A percentile compares a stretch with the other conserved stretches of the same genome.
Conservation (phyloP, 1,140 invertebrate species). For the Ostrea denselamellosa region DNA sequence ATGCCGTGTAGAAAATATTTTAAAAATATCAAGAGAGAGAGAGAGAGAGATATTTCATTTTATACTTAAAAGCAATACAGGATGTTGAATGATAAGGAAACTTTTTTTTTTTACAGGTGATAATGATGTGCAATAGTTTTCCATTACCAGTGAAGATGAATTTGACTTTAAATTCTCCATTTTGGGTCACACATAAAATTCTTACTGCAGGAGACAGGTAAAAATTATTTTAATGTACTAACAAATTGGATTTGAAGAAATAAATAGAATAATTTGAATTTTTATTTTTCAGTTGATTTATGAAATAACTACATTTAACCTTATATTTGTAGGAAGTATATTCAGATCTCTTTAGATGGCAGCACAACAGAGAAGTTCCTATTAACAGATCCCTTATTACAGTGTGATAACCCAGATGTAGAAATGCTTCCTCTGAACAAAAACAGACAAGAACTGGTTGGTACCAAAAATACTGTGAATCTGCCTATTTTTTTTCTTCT, state of each 20-base stretch:
- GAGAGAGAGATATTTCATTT: too few species aligned
- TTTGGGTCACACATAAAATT: conserved; percentile 88
- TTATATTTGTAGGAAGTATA: conserved; percentile 74
- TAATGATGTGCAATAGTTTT: conserved; percentile 87
- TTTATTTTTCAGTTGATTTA: background rate
- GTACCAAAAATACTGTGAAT: background rate
- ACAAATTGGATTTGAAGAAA: background rate
- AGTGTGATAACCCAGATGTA: conserved; percentile 71
- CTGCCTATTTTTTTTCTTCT: too few species aligned
- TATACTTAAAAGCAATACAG: too few species aligned
- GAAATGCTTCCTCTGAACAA: conserved; percentile 67
- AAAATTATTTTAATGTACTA: background rate
- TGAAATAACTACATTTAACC: background rate
- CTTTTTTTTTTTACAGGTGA: conserved; percentile 79
- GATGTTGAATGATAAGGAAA: background rate
- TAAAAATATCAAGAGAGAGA: too few species aligned
- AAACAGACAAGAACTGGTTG: conserved; percentile 60
- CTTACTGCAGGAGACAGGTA: conserved; percentile 89
- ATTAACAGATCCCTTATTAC: conserved; percentile 82
- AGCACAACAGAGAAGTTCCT: conserved; percentile 82
- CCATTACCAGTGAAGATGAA: conserved; percentile 83
- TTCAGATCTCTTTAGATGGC: conserved; percentile 83
- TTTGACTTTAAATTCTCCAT: conserved; percentile 90
- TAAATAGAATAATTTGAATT: background rate
- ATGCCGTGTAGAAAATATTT: too few species aligned